Evolutionary conservation across 2,888 invertebrate genomes (phyloP).

Genomic region (Eupithecia exiguata): DNA sequence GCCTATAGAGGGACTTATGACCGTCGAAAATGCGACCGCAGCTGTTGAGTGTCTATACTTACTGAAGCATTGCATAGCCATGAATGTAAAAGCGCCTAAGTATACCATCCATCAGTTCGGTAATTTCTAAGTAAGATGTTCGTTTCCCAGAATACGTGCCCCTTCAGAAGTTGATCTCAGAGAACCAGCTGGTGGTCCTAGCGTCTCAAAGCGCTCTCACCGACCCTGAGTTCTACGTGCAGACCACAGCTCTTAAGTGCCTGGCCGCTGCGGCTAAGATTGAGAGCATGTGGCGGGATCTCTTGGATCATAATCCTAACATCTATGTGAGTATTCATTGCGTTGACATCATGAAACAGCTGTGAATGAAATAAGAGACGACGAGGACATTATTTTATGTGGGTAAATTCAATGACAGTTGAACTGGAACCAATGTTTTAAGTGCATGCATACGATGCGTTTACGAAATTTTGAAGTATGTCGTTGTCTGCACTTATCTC

Average conservation of each 20-base stretch:
- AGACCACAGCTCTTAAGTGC: conserved; percentile 51
- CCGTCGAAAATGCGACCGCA: neutral
- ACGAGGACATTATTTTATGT: neutral
- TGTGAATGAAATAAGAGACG: neutral
- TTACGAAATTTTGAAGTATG: neutral
- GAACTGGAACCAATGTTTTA: neutral
- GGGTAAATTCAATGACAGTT: neutral
- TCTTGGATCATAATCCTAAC: conserved; percentile 42
- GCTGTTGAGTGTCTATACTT: neutral
- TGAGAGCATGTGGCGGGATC: conserved; percentile 51
- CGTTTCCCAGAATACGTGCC: conserved; percentile 51
- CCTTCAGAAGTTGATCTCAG: conserved; percentile 49
- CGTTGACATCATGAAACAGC: neutral
- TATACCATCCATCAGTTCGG: neutral
- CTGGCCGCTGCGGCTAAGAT: conserved; percentile 52
- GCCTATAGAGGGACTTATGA: neutral
- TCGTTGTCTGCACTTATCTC: neutral
- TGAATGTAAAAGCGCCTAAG: neutral
- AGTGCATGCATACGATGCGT: neutral
- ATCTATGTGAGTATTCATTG: conserved; percentile 50
- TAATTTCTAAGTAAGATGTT: neutral
- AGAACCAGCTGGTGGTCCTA: conserved; percentile 46
- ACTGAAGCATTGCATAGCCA: neutral
- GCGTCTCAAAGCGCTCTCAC: conserved; percentile 49
- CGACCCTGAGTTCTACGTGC: conserved; percentile 51